A percentile compares a stretch with the other conserved stretches of the same genome.
phyloP scores from a whole-genome alignment of 2,113 vertebrate species.

The Saccopteryx leptura region DNA sequence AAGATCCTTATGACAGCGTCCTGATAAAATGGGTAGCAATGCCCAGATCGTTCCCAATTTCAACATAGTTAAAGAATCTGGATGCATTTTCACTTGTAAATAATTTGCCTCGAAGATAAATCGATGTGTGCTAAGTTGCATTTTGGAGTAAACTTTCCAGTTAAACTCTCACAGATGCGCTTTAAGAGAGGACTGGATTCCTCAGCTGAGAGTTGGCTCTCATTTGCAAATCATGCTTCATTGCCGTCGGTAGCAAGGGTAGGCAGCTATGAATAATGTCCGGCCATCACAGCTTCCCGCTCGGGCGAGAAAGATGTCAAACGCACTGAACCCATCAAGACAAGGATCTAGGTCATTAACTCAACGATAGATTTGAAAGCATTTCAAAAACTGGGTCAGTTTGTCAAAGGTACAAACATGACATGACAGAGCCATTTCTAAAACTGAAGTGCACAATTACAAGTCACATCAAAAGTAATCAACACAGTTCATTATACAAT shows the following conservation, averaged over 20 bases:
- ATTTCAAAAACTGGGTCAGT: slow-evolving; percentile 71
- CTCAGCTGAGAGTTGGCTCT: slow-evolving; percentile 49
- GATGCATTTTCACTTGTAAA: slow-evolving; percentile 77
- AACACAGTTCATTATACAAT: slow-evolving; percentile 51
- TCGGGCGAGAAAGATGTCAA: slow-evolving; percentile 72
- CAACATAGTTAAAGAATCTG: slow-evolving; percentile 62
- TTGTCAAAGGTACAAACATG: slow-evolving; percentile 54
- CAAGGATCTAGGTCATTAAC: slow-evolving; percentile 57
- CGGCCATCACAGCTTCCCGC: slow-evolving; percentile 31
- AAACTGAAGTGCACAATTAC: slow-evolving; percentile 49
- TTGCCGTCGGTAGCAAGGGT: slow-evolving; percentile 36
- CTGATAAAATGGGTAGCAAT: slow-evolving; percentile 56
- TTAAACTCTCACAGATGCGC: neutral
- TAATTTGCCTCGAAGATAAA: slow-evolving; percentile 63
- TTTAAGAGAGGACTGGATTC: neutral
- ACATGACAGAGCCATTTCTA: slow-evolving; percentile 58
- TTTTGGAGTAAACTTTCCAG: slow-evolving; percentile 61
- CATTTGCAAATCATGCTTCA: slow-evolving; percentile 67
- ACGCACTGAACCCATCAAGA: slow-evolving; percentile 46
- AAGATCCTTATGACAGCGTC: slow-evolving; percentile 75
- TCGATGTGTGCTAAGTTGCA: neutral
- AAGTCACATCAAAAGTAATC: slow-evolving; percentile 75
- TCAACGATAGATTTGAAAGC: slow-evolving; percentile 59
- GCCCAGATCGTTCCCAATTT: slow-evolving; percentile 59
- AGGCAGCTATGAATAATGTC: slow-evolving; percentile 66